A percentile compares a stretch with the other conserved stretches of the same genome.
These are phyloP conservation scores for Tyrannus savana DNA, from an alignment of 2,113 vertebrate genomes.

Conservation along the genomic window DNA sequence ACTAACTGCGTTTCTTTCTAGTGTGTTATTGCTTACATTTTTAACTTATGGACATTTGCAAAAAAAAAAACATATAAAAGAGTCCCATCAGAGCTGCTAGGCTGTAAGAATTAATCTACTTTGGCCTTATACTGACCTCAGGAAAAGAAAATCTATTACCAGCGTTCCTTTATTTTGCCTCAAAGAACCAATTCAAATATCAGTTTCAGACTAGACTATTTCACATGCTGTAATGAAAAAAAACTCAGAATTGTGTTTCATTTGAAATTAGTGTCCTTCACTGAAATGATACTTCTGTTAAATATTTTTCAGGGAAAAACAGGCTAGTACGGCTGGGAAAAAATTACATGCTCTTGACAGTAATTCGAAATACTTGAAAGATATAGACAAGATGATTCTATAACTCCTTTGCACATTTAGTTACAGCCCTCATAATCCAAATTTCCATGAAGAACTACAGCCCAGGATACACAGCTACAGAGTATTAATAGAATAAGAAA, in stretches of 20 bases:
- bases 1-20: neutral
- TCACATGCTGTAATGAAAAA: neutral
- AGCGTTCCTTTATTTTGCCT: neutral
- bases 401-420: neutral
- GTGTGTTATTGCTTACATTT: neutral
- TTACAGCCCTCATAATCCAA: neutral
- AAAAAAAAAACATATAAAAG: neutral
- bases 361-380: slow-evolving; percentile 31
- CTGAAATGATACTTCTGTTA: neutral
- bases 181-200: neutral
- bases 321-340: neutral
- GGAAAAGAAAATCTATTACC: neutral
- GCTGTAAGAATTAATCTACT: slow-evolving; percentile 24
- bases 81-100: neutral
- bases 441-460: neutral
- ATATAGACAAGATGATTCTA: neutral
- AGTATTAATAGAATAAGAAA: slow-evolving; percentile 51
- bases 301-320: neutral
- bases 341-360: neutral
- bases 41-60: neutral
- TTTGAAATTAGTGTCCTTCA: neutral
- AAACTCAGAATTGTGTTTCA: neutral
- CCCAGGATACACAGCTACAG: slow-evolving; percentile 3
- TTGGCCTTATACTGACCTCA: slow-evolving; percentile 36
- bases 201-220: slow-evolving; percentile 14